Base-by-base conservation (phyloP, 2,113 vertebrate genomes). In the Tricholaema leucomelas region DNA sequence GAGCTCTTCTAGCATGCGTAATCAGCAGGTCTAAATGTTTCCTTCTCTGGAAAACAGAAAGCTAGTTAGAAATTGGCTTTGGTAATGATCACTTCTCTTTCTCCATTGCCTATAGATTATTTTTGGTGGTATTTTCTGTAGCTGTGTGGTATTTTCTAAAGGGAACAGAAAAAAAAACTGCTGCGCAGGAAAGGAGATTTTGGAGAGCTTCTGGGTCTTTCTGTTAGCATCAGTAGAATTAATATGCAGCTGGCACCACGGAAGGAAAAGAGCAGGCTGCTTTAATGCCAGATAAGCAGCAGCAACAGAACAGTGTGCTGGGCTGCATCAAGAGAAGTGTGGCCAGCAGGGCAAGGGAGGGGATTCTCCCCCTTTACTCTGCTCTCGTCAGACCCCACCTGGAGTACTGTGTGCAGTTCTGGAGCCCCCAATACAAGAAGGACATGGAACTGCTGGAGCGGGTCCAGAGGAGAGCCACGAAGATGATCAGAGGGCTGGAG, bases 1-100 rank as follows among this genome's bases (percentile, higher is more conserved):
- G 61, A 89, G 61, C 71, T 80, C 79, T 82, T 84, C 85, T 87
- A 85, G 52, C 7, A 60, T 5, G 65, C 15, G 33, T 38, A 48
- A 91, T 82, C 94, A 95, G 90, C 91, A 92, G 65, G 85, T 88
- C 72, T 35, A 64, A 38, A 44, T 6, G 67, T 69, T 75, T 80
- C 59, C 91, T 59, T 77, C 55, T 89, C 55, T 63, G 78, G 92
- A 94, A 94, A 96, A 96, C 70, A 93, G 84, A 96, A 97, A 96
- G 50, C 63, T 81, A 81, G 44, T 81, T 67, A 75, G 60, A 90
- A 87, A 64, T 4, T n/a, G 9, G 79, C 81, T 90, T 88, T 91
- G 94, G 66, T 61, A 91, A 94, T 92, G 42, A 36, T 12, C n/a
- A 52, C n/a, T 74, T 55, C 79, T 71, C 73, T 48, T 80, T 65